Conservation (phyloP, 2,888 invertebrate species). For the Yponomeuta cagnagella region DNA sequence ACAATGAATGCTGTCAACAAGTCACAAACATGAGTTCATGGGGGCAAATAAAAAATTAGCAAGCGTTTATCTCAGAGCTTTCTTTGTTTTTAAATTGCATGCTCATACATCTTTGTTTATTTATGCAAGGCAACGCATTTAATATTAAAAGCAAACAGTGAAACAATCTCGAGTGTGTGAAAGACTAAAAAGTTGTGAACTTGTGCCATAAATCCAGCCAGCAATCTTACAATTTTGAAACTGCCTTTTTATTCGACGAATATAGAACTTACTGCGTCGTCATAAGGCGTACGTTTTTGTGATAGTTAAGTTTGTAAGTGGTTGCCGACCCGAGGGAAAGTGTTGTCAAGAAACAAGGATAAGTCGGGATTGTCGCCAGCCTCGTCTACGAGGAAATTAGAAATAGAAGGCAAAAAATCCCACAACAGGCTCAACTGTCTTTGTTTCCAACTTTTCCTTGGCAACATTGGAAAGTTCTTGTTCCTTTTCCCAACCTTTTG, state of each 20-base stretch:
- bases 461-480: neutral
- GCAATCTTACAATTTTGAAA: constrained; percentile 27
- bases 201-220: constrained; percentile 57
- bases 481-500: constrained; percentile 25
- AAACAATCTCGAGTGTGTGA: constrained; percentile 50
- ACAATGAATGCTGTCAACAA: too few relatives aligned
- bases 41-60: neutral
- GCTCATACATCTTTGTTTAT: neutral
- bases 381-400: constrained; percentile 63
- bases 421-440: constrained; percentile 28
- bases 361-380: constrained; percentile 64
- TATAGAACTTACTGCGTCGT: constrained; percentile 20
- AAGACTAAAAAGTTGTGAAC: constrained; percentile 64
- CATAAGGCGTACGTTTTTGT: constrained; percentile 25
- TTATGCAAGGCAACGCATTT: constrained; percentile 3
- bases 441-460: constrained; percentile 15
- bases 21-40: too few relatives aligned
- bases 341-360: constrained; percentile 70
- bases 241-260: constrained; percentile 22
- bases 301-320: constrained; percentile 28
- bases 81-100: neutral
- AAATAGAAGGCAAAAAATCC: constrained; percentile 54
- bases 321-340: constrained; percentile 57
- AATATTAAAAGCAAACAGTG: constrained; percentile 15
- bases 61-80: neutral